Base-by-base conservation (phyloP, 2,113 vertebrate genomes). In the human (Homo sapiens) region DNA sequence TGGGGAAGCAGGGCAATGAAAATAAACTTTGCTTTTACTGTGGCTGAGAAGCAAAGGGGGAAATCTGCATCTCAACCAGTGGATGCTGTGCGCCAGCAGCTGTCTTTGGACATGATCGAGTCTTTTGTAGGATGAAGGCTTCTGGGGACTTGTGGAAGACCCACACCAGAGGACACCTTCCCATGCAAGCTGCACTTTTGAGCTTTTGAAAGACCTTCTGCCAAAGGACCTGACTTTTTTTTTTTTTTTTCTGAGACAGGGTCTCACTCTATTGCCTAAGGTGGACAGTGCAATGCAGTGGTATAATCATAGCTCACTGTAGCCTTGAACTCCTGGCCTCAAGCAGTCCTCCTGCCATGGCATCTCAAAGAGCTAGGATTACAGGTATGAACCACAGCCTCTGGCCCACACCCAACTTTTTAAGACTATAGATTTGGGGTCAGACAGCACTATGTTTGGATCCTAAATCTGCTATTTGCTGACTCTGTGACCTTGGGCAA, bases 31-130 rank as follows among this genome's bases (percentile, higher is more conserved):
- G 88, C 32, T 89, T 72, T 64, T 6, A 30, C 20, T 10, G 38
- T 1, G 23, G 66, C 86, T 20, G 45, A 45, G 73, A 59, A 50
- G 80, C 11, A 1, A 92, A 66, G 48, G 7, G 4, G 0, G 2
- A 16, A 0, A 0, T 45, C 72, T 78, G 38, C n/a, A 40, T 82
- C 20, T 78, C 35, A 43, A 3, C 43, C 52, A 13, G 27, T 7
- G 45, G 27, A 6, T 45, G 38, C 38, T 35, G 1, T 1, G 4
- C 0, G 35, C 14, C 0, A 8, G 10, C 8, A 4, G 8, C 73
- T 70, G 35, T 25, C 1, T 3, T 0, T 0, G 14, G 57, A 25
- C 32, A 0, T 0, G 8, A n/a, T n/a, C 0, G 0, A 30, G 14
- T 35, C 18, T 84, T 68, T 18, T 2, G 38, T 11, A 27, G 52